A percentile compares a stretch with the other conserved stretches of the same genome.
Conservation (phyloP, 2,113 vertebrate species). For the Oncorhynchus keta region DNA sequence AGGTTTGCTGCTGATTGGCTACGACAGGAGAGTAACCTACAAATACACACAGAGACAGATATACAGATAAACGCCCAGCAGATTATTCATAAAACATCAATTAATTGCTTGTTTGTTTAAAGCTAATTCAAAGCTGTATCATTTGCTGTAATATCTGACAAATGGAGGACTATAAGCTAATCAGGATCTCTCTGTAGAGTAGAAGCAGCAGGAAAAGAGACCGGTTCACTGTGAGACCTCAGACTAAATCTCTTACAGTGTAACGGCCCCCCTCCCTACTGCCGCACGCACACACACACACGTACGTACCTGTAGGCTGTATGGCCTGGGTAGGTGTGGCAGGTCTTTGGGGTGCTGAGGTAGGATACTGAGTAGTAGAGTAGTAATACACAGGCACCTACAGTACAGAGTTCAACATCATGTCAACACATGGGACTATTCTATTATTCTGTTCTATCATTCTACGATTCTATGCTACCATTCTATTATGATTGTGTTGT, state of each 20-base stretch:
- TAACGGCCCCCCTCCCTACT: constrained; percentile 93
- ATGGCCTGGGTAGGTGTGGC: constrained; percentile 73
- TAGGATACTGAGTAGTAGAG: constrained; percentile 87
- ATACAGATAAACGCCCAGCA: too few relatives aligned
- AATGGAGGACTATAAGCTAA: not conserved
- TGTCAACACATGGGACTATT: constrained; percentile 21
- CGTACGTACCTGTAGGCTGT: constrained; percentile 78
- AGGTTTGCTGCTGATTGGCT: constrained; percentile 79
- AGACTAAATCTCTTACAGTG: constrained; percentile 99
- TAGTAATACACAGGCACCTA: constrained; percentile 90
- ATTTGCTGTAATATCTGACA: not conserved
- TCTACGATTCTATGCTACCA: too few relatives aligned
- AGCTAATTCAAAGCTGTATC: not conserved
- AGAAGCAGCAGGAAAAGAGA: constrained; percentile 92
- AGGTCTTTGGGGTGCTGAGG: constrained; percentile 85
- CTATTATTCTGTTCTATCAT: too few relatives aligned
- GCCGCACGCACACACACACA: constrained; percentile 42
- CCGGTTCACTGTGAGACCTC: constrained; percentile 99
- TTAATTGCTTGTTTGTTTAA: not conserved
- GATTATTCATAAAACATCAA: too few relatives aligned
- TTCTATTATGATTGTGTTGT: not conserved
- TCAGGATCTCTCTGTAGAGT: constrained; percentile 30
- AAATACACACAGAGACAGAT: not conserved
- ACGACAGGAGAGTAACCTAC: constrained; percentile 82
- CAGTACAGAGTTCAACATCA: constrained; percentile 23